Evolutionary conservation across 2,888 invertebrate species (phyloP).

Genomic region (Magallana nippona): DNA sequence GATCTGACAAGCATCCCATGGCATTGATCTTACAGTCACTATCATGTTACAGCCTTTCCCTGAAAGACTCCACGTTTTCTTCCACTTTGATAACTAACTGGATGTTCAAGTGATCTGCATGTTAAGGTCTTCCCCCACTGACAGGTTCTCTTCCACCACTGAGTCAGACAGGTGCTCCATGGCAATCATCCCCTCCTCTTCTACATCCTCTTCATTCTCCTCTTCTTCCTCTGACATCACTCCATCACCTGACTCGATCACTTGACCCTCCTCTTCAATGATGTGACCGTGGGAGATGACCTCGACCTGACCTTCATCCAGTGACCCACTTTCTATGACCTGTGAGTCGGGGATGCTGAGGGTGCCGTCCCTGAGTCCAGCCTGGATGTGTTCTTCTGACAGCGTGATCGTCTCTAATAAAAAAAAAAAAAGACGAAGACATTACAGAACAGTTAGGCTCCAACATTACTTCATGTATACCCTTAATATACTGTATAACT

Average conservation of each 20-base stretch:
- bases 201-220: neutral
- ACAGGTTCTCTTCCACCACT: constrained; percentile 3
- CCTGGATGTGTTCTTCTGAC: constrained; percentile 44
- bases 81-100: neutral
- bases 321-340: constrained; percentile 42
- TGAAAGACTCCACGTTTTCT: neutral
- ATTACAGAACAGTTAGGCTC: too few species aligned
- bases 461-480: too few species aligned
- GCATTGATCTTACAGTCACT: too few species aligned
- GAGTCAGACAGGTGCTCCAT: constrained; percentile 18
- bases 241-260: neutral
- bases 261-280: constrained; percentile 22
- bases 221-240: constrained; percentile 11
- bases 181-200: constrained; percentile 21
- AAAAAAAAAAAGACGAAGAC: neutral
- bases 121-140: constrained; percentile 5
- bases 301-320: constrained; percentile 28
- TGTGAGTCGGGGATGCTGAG: constrained; percentile 41
- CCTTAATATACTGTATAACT: too few species aligned
- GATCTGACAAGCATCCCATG: too few species aligned
- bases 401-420: constrained; percentile 37
- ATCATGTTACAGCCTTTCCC: neutral
- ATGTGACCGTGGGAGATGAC: constrained; percentile 36
- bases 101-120: constrained; percentile 10
- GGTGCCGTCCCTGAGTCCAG: constrained; percentile 38